Base-by-base conservation (phyloP, 2,113 vertebrate genomes). In the Elgaria multicarinata region DNA sequence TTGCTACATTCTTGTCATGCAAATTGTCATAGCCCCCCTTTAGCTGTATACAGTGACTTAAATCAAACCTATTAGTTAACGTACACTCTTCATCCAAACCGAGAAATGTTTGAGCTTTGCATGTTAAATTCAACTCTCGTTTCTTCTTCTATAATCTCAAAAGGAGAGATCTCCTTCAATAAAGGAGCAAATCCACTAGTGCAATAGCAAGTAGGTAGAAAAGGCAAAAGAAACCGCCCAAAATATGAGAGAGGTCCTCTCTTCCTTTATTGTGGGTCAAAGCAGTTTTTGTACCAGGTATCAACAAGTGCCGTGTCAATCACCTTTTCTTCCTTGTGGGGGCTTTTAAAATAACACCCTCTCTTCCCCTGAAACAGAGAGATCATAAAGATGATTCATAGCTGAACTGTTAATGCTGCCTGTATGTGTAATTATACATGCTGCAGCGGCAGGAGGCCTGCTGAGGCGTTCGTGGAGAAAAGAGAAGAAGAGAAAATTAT, bases 361-460 rank as follows among this genome's bases (percentile, higher is more conserved):
- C 86, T 91, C 50, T 90, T 46, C 14, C 8, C 90, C 78, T 13
- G 84, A 92, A 93, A 86, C 0, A 85, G 92, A 55, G 85, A 85
- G 90, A 83, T 0, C 42, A 88, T 82, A 78, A 64, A 90, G 95
- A 83, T 78, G 66, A 92, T 91, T 94, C 86, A 85, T 8, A 90
- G 53, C 58, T 31, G 44, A 88, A 86, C 9, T 80, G 66, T 46
- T 75, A 87, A 87, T 64, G 39, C 36, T 87, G 50, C 87, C 87
- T 90, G 31, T 75, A 31, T 80, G 39, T 90, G 31, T 87, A 95
- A 95, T 92, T 91, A 88, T 67, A 92, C 10, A 58, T 39, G 85
- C 81, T 91, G 89, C 84, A 93, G 91, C 90, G 93, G 92, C 66
- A 84, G 75, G 83, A 92, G 89, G 93, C 83, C 92, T 90, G 87